These are phyloP conservation scores for Lymantria dispar DNA, from an alignment of 2,888 invertebrate genomes.

Conservation along the genomic window DNA sequence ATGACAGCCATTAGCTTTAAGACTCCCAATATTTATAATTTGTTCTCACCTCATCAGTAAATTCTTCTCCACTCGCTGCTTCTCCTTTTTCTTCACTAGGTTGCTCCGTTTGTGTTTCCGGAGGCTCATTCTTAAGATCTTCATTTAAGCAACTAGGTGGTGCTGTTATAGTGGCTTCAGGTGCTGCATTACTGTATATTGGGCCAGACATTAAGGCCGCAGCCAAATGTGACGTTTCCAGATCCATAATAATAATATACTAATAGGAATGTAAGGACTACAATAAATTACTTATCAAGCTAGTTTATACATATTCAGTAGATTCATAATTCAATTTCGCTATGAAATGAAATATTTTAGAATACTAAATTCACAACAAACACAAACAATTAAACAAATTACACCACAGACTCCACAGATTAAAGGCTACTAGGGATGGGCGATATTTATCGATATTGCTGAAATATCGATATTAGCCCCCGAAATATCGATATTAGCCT, in stretches of 20 bases:
- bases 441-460: too few species aligned
- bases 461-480: too few species aligned
- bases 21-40: neutral
- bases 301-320: neutral
- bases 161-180: conserved; percentile 27
- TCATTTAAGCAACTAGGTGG: conserved; percentile 32
- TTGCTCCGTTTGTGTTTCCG: conserved; percentile 58
- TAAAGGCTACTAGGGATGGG: too few species aligned
- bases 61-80: conserved; percentile 71
- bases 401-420: too few species aligned
- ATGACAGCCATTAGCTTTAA: too few species aligned
- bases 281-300: neutral
- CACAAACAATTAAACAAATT: too few species aligned
- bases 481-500: too few species aligned
- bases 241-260: conserved; percentile 57
- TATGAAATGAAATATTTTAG: too few species aligned
- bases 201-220: conserved; percentile 74
- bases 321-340: neutral
- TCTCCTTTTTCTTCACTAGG: conserved; percentile 72
- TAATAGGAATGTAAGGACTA: neutral
- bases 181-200: conserved; percentile 40
- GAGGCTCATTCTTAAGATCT: conserved; percentile 53
- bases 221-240: conserved; percentile 76
- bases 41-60: conserved; percentile 64
- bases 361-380: too few species aligned